These are phyloP conservation scores for Bombus impatiens DNA, from an alignment of 1,140 invertebrate species.

Conservation along the genomic window DNA sequence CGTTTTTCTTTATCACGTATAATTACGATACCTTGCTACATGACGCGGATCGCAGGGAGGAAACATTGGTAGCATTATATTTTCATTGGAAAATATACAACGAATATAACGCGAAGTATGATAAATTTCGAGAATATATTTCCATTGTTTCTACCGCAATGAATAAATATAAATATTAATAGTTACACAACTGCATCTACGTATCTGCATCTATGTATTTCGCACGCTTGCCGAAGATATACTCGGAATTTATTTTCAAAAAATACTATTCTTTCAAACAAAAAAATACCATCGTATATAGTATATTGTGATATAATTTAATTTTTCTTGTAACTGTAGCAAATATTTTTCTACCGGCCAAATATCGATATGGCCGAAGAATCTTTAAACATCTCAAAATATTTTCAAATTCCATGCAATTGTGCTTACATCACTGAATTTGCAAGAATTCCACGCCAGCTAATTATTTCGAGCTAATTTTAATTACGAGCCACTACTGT, in stretches of 20 bases:
- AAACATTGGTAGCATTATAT: not conserved
- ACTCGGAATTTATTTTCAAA: not conserved
- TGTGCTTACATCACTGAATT: not conserved
- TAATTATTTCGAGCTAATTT: slow-evolving; percentile 28
- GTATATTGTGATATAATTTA: not conserved
- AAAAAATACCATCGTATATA: not conserved
- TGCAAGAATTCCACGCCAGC: not conserved
- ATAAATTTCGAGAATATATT: not conserved
- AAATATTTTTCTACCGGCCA: not conserved
- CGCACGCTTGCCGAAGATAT: not conserved
- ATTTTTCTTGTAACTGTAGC: not conserved
- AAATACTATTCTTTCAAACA: not conserved
- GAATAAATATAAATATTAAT: slow-evolving; percentile 31
- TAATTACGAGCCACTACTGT: slow-evolving; percentile 21
- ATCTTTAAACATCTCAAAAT: not conserved
- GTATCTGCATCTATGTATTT: not conserved
- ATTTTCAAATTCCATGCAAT: not conserved
- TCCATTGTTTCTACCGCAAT: not conserved
- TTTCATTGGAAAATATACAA: slow-evolving; percentile 9
- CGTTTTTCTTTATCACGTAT: slow-evolving; percentile 3
- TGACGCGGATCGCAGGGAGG: not conserved
- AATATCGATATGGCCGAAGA: not conserved
- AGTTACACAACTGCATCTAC: not conserved
- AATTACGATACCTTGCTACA: not conserved
- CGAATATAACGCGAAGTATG: not conserved